Conservation (phyloP, 2,797 vertebrate species). For the Chromis chromis region DNA sequence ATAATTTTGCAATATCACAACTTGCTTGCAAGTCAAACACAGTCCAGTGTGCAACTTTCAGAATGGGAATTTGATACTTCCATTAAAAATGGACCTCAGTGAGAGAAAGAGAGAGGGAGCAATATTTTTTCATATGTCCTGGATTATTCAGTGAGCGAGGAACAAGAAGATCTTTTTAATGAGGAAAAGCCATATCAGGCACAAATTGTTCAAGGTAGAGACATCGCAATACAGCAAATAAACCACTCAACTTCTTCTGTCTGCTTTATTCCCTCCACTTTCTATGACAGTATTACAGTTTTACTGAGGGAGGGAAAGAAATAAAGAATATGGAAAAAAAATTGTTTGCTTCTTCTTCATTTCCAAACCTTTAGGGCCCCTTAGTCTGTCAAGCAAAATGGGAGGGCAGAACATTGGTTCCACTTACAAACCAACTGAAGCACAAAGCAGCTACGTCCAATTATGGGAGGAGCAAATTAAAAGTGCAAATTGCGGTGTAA, state of each 20-base stretch:
- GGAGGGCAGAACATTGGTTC: slow-evolving; percentile 41
- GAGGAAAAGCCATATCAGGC: not conserved
- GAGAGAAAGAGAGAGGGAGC: too few species aligned
- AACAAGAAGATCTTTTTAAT: not conserved
- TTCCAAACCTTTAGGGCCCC: slow-evolving; percentile 30
- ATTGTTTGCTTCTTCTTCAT: slow-evolving; percentile 15
- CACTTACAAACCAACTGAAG: slow-evolving; percentile 68
- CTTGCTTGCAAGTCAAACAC: not conserved
- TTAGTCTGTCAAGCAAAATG: slow-evolving; percentile 30
- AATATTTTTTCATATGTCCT: not conserved
- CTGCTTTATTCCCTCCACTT: not conserved
- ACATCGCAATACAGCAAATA: slow-evolving; percentile 3
- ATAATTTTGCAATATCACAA: not conserved
- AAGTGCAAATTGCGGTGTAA: slow-evolving; percentile 79
- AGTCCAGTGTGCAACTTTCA: too few species aligned
- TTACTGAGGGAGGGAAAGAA: not conserved
- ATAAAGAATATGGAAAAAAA: slow-evolving; percentile 15
- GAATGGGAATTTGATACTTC: not conserved
- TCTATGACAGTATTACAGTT: not conserved
- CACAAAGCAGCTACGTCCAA: slow-evolving; percentile 74
- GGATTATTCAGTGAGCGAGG: not conserved
- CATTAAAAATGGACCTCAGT: not conserved
- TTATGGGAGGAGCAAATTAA: slow-evolving; percentile 78
- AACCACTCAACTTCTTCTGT: not conserved
- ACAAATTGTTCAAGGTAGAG: not conserved